A percentile compares a stretch with the other conserved stretches of the same genome.
Evolutionary conservation across 2,888 invertebrate genomes (phyloP).

Genomic region (Arrhopalites spinosus): DNA sequence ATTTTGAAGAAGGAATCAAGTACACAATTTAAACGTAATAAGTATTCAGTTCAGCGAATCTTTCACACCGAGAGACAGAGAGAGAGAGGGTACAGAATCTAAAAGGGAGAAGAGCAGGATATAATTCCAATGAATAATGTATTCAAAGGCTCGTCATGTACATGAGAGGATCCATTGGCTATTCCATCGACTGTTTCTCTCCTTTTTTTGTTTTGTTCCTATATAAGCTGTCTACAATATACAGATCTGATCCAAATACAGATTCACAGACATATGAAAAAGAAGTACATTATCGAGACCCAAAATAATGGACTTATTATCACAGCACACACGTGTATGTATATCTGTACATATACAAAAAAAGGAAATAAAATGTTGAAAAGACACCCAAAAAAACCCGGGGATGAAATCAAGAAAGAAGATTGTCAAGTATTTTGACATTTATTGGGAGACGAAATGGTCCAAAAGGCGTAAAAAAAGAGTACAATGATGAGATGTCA

Average conservation of each 20-base stretch:
- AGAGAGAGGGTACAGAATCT: background rate
- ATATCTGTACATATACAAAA: background rate
- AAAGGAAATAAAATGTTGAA: background rate
- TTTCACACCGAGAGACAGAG: background rate
- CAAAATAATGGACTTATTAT: too few species aligned
- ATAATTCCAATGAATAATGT: background rate
- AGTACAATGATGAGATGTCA: background rate
- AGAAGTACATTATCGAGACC: too few species aligned
- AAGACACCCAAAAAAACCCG: too few species aligned
- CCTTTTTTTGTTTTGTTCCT: background rate
- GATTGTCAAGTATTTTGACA: slow-evolving; percentile 2
- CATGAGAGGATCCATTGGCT: background rate
- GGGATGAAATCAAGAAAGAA: slow-evolving; percentile 2
- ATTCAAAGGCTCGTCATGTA: background rate
- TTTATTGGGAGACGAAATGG: background rate
- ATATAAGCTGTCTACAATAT: too few species aligned
- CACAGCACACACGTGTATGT: too few species aligned
- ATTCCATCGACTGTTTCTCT: background rate
- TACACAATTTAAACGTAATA: too few species aligned
- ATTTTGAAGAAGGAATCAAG: too few species aligned
- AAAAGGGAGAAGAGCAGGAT: background rate
- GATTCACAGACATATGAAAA: too few species aligned
- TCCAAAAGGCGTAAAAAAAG: background rate
- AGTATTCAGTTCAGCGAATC: background rate
- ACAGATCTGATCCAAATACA: too few species aligned